A percentile compares a stretch with the other conserved stretches of the same genome.
Conservation (phyloP, 2,113 vertebrate genomes). For the Gymnocephalus cernua region DNA sequence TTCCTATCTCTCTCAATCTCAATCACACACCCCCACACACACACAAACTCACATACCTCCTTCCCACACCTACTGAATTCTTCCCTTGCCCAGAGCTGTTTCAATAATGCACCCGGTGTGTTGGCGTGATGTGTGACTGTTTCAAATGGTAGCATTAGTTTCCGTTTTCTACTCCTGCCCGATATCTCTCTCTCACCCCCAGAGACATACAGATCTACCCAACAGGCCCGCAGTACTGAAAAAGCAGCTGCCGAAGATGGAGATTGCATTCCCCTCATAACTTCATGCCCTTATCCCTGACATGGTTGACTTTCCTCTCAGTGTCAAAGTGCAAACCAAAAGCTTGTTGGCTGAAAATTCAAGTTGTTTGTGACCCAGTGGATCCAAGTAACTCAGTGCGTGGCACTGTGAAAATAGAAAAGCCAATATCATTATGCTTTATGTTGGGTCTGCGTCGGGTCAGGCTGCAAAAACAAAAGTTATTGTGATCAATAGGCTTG, state of each 20-base stretch:
- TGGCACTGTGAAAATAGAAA: not conserved
- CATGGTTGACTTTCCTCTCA: constrained; percentile 41
- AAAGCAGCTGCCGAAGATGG: constrained; percentile 60
- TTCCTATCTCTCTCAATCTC: not conserved
- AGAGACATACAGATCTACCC: constrained; percentile 27
- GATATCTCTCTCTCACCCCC: not conserved
- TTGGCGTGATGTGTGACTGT: constrained; percentile 33
- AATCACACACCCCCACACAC: not conserved
- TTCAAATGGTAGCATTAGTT: constrained; percentile 28
- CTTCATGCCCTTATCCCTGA: constrained; percentile 43
- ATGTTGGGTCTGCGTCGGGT: not conserved
- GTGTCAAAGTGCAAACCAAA: constrained; percentile 53
- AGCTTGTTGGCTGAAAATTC: constrained; percentile 3
- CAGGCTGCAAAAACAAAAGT: constrained; percentile 3
- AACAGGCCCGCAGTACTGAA: constrained; percentile 30
- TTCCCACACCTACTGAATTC: constrained; percentile 30
- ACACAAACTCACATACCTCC: not conserved
- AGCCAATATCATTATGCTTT: constrained; percentile 2
- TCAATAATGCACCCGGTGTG: constrained; percentile 27
- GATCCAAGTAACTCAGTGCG: not conserved
- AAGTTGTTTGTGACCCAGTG: not conserved
- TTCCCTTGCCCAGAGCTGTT: constrained; percentile 41
- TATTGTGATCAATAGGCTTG: constrained; percentile 1
- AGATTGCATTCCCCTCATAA: constrained; percentile 52
- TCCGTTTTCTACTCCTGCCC: constrained; percentile 10